Evolutionary conservation across 2,888 invertebrate genomes (phyloP), one percentile per base, ranked within the genome.

Genomic region (Acronicta leporina): DNA sequence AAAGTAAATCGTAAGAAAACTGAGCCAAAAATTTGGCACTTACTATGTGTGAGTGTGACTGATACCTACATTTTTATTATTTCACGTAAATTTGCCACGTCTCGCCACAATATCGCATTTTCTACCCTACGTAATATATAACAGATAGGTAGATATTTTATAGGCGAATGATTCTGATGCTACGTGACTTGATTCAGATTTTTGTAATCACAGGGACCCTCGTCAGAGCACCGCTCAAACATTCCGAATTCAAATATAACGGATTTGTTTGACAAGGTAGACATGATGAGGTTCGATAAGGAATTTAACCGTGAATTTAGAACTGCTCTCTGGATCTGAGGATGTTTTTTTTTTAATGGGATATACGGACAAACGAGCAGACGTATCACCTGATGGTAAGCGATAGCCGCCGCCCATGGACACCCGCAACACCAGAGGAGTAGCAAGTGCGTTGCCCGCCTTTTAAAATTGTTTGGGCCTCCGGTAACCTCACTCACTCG

Each of bases 111-210:
- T 59, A 59, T 59, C 48, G 38, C 42, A 53, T 59, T 5, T 38
- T 38, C 38, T 38, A 6, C 51, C 59, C 53, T 56, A 64, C 16
- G 35, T 56, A 63, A 68, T 63, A 63, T 57, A 72, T 60, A 63
- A 42, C 35, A 59, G 44, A 46, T 9, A 13, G 11, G 35, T 35
- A 35, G 50, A 69, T 56, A 69, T 57, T 68, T 59, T 59, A 25
- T 57, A 57, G 27, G 25, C 49, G 52, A 63, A 75, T 68, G 50
- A 58, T 67, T 53, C 40, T 27, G 47, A 51, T 62, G 20, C 30
- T 57, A 75, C 75, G 72, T 75, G 72, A 72, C 63, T 69, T 50
- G 73, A 55, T 63, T 72, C 57, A 45, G 35, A 48, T 56, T 61
- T 58, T 60, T 58, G 45, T 60, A 60, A 65, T 69, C 51, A 50